Conservation (phyloP, 2,888 invertebrate genomes). For the Erebia ligea region DNA sequence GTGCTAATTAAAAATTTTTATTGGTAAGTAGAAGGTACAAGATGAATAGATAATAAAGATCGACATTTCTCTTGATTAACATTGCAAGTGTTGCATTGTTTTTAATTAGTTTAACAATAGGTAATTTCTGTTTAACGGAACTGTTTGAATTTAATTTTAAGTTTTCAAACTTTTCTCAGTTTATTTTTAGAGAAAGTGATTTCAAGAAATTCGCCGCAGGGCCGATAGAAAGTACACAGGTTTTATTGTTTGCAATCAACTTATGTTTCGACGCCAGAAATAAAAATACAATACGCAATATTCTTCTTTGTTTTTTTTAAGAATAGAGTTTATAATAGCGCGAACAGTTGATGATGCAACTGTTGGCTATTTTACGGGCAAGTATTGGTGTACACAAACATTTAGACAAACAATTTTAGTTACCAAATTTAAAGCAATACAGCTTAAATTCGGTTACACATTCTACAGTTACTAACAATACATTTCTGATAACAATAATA, state of each 20-base stretch:
- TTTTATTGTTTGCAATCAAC: constrained; percentile 29
- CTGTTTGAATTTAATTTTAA: not conserved
- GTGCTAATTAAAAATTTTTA: too few relatives aligned
- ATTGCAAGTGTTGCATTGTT: not conserved
- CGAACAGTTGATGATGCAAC: constrained; percentile 8
- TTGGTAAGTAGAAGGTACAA: too few relatives aligned
- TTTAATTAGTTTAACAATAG: not conserved
- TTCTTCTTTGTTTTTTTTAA: not conserved
- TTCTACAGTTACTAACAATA: constrained; percentile 1
- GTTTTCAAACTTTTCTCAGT: constrained; percentile 23
- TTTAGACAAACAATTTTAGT: not conserved
- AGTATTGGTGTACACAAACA: not conserved
- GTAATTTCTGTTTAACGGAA: not conserved
- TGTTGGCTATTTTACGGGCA: constrained; percentile 2
- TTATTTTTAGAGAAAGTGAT: constrained; percentile 40
- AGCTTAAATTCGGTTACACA: not conserved
- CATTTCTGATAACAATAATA: constrained; percentile 12
- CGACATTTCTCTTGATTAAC: too few relatives aligned
- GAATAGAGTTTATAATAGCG: not conserved
- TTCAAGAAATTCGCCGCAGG: constrained; percentile 33
- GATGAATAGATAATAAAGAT: too few relatives aligned
- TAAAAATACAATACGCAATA: not conserved
- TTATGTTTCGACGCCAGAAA: not conserved
- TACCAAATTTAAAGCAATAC: not conserved
- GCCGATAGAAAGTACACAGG: constrained; percentile 41